Evolutionary conservation across 2,113 vertebrate species (phyloP).

Genomic region (Phrynosoma blainvillii): DNA sequence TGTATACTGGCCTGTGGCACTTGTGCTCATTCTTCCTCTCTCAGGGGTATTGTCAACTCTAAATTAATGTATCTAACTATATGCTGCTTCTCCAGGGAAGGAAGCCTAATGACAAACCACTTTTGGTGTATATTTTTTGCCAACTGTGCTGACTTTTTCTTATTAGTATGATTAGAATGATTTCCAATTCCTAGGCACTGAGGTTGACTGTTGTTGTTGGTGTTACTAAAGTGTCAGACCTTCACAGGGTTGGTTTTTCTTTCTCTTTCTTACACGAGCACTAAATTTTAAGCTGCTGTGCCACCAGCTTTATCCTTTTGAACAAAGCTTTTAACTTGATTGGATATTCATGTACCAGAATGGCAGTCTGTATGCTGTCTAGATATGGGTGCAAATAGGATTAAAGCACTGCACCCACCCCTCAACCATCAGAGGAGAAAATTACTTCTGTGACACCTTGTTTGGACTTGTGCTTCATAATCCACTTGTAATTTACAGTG

Average conservation of each 20-base stretch:
- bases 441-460: constrained; percentile 17
- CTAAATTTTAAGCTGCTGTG: not conserved
- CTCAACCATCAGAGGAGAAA: constrained; percentile 16
- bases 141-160: constrained; percentile 57
- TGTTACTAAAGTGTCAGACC: not conserved
- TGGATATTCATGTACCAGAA: constrained; percentile 37
- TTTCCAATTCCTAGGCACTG: not conserved
- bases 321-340: constrained; percentile 51
- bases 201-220: not conserved
- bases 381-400: constrained; percentile 20
- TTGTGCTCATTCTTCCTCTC: constrained; percentile 74
- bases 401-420: constrained; percentile 24
- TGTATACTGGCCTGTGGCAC: constrained; percentile 72
- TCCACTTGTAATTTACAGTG: constrained; percentile 1
- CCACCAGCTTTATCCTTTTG: not conserved
- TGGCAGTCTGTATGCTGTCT: constrained; percentile 17
- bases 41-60: constrained; percentile 71
- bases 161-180: not conserved
- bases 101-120: constrained; percentile 45
- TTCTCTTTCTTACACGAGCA: not conserved
- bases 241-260: not conserved
- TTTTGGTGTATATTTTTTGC: constrained; percentile 59
- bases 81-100: constrained; percentile 69
- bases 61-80: constrained; percentile 75
- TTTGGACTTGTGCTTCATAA: constrained; percentile 50